Percentiles rank a stretch among this genome's conserved stretches.
Evolutionary conservation across 1,140 invertebrate genomes (phyloP).

Genomic region (Trachymyrmex septentrionalis): DNA sequence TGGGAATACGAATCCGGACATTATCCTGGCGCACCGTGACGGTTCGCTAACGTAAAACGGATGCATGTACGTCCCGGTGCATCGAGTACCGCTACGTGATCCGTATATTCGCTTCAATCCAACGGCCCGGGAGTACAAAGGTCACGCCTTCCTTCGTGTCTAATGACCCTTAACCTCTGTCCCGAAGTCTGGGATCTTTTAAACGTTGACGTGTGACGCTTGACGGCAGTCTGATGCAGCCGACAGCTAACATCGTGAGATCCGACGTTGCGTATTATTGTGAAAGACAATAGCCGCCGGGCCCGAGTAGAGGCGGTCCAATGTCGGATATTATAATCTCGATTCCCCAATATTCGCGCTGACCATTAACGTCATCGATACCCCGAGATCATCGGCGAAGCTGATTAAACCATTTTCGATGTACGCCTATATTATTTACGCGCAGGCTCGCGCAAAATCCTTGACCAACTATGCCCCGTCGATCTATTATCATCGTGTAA

Average conservation of each 20-base stretch:
- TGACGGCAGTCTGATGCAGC: background rate
- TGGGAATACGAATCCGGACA: slow-evolving; percentile 80
- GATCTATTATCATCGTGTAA: slow-evolving; percentile 53
- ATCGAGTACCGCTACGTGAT: slow-evolving; percentile 70
- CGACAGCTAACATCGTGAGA: background rate
- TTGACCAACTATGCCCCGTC: slow-evolving; percentile 27
- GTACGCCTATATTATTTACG: slow-evolving; percentile 13
- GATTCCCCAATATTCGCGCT: background rate
- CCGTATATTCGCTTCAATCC: slow-evolving; percentile 67
- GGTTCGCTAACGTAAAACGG: slow-evolving; percentile 67
- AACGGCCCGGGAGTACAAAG: slow-evolving; percentile 12
- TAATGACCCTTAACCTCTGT: slow-evolving; percentile 53
- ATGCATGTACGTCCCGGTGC: slow-evolving; percentile 70
- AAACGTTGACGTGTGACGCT: slow-evolving; percentile 16
- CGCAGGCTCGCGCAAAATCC: slow-evolving; percentile 23
- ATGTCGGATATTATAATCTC: slow-evolving; percentile 45
- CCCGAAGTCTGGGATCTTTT: slow-evolving; percentile 32
- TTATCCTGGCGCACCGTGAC: slow-evolving; percentile 73
- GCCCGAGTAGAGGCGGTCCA: background rate
- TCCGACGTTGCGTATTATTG: slow-evolving; percentile 41
- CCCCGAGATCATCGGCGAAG: slow-evolving; percentile 4
- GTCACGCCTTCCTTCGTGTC: slow-evolving; percentile 49
- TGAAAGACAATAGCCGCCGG: slow-evolving; percentile 29
- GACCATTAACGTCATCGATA: slow-evolving; percentile 12
- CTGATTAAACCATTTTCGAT: slow-evolving; percentile 48